Evolutionary conservation across 2,113 vertebrate species (phyloP).

Genomic region (Salvelinus fontinalis): DNA sequence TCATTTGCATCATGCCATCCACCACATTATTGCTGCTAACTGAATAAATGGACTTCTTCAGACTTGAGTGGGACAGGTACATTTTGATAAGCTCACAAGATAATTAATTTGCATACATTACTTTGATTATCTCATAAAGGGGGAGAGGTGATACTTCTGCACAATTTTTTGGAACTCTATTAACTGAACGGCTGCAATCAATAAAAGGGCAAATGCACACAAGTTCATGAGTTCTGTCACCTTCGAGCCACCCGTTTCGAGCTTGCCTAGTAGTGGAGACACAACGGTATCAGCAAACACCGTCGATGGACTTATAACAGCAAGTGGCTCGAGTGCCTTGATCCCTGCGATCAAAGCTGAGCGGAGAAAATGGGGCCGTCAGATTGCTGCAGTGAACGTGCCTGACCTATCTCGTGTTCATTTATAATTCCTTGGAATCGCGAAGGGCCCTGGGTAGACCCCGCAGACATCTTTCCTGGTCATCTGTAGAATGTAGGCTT

Average conservation of each 20-base stretch:
- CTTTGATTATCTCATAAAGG: slow-evolving; percentile 99
- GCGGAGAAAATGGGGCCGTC: slow-evolving; percentile 65
- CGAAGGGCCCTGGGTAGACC: slow-evolving; percentile 50
- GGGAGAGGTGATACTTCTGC: slow-evolving; percentile 90
- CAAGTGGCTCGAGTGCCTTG: slow-evolving; percentile 53
- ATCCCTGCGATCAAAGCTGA: slow-evolving; percentile 67
- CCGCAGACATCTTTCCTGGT: slow-evolving; percentile 45
- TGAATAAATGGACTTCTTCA: slow-evolving; percentile 99
- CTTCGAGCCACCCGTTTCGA: slow-evolving; percentile 1
- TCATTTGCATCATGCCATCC: slow-evolving; percentile 99
- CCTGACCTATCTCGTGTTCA: slow-evolving; percentile 56
- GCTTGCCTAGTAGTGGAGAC: neutral
- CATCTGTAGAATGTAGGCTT: neutral
- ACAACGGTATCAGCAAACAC: slow-evolving; percentile 45
- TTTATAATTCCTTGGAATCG: slow-evolving; percentile 45
- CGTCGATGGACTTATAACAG: slow-evolving; percentile 46
- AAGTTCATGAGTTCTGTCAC: slow-evolving; percentile 58
- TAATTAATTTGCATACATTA: slow-evolving; percentile 99
- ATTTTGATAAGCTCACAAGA: slow-evolving; percentile 99
- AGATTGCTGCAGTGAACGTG: slow-evolving; percentile 62
- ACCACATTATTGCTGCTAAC: slow-evolving; percentile 99
- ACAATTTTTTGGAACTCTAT: slow-evolving; percentile 79
- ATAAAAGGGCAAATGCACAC: slow-evolving; percentile 75
- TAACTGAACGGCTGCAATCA: slow-evolving; percentile 77
- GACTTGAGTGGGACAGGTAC: slow-evolving; percentile 96